Evolutionary conservation across 2,797 vertebrate species (phyloP), one percentile per base, ranked within the genome.

Genomic region (Tenualosa thibaudeaui): DNA sequence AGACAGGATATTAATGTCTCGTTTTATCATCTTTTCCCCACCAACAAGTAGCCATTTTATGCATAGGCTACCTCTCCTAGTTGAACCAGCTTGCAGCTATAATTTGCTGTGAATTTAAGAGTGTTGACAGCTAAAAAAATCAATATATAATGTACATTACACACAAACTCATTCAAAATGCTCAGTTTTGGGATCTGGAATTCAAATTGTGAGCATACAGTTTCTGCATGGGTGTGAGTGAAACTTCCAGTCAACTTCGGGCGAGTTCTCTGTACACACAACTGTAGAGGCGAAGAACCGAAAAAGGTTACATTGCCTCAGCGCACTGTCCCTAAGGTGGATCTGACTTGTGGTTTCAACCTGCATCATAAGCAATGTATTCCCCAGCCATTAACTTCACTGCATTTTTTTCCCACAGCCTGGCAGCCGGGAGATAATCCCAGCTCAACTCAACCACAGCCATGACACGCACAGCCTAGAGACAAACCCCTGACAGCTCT

Each of bases 61-160:
- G 15, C 40, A 3, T 65, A 5, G 54, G 60, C 24, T 13, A 37
- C 10, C 65, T 71, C 65, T 71, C 37, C 12, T 31, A 31, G 65
- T 37, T 37, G 65, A 26, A 37, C 37, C 65, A 71, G 31, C 65
- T 13, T 37, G 68, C 68, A 40, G 68, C 68, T 75, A 26, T 40
- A 40, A 75, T 31, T 40, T 75, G 68, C 40, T 40, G 71, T 46
- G 40, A 78, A 78, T 78, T 78, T 78, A 78, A 78, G 40, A 78
- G 37, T 17, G 15, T 17, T 40, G 68, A 31, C 68, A 40, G 31
- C 71, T 46, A 46, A 78, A 78, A 49, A 51, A 46, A 46, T 75
- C 71, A 78, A 78, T 78, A 78, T 3, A 19, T 43, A 4, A 19
- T 56, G 15, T 56, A 78, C 71, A 78, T 78, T 78, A 78, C 40